Evolutionary conservation across 2,113 vertebrate species (phyloP).

Genomic region (Percopsis transmontana): DNA sequence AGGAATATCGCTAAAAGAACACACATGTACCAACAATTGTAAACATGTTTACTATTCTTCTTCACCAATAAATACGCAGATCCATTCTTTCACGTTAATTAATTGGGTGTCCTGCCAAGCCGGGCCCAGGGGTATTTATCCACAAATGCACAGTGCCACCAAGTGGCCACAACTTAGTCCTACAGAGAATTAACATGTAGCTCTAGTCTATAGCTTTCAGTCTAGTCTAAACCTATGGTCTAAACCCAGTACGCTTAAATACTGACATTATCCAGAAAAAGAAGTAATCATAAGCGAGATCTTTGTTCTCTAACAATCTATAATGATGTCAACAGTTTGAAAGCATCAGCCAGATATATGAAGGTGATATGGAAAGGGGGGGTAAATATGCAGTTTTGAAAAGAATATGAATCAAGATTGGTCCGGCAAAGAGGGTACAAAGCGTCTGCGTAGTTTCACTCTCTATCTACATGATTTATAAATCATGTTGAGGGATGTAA

Average conservation of each 20-base stretch:
- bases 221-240: neutral
- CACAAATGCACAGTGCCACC: constrained; percentile 34
- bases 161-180: constrained; percentile 26
- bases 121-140: constrained; percentile 5
- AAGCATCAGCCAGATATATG: constrained; percentile 20
- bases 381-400: constrained; percentile 41
- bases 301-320: constrained; percentile 19
- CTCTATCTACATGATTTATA: too few species aligned
- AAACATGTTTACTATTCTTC: neutral
- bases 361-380: constrained; percentile 25
- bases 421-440: constrained; percentile 15
- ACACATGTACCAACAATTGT: constrained; percentile 4
- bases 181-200: too few species aligned
- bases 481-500: neutral
- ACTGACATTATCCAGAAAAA: constrained; percentile 12
- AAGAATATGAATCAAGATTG: constrained; percentile 24
- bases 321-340: constrained; percentile 22
- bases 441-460: constrained; percentile 20
- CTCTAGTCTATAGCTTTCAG: too few species aligned
- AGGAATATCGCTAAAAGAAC: constrained; percentile 7
- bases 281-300: neutral
- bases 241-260: constrained; percentile 1
- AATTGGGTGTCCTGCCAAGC: neutral
- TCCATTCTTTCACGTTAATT: neutral
- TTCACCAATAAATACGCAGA: neutral